Evolutionary conservation across 1,140 invertebrate species (phyloP).

Genomic region (Phymastichus coffea): DNA sequence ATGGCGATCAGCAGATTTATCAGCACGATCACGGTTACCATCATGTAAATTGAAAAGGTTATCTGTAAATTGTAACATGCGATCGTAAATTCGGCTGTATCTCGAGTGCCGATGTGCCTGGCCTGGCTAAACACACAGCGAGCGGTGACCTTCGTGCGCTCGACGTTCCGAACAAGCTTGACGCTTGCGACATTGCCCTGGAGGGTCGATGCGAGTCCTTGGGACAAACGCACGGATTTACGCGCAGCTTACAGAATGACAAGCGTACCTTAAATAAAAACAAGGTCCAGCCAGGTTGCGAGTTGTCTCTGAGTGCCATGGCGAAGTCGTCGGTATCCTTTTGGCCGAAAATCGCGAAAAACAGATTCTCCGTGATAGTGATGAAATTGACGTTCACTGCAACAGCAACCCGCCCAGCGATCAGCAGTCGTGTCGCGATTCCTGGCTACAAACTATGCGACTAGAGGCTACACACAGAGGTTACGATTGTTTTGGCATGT

Average conservation of each 20-base stretch:
- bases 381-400: conserved; percentile 84
- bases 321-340: conserved; percentile 82
- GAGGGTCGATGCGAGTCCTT: no score
- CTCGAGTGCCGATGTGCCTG: background rate
- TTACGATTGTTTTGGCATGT: no score
- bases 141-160: no score
- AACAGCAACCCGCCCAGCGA: no score
- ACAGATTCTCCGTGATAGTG: conserved; percentile 93
- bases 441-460: no score
- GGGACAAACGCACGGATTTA: no score
- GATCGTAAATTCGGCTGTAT: background rate
- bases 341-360: conserved; percentile 98
- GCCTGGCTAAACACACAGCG: no score
- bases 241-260: no score
- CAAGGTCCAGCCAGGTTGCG: conserved; percentile 73
- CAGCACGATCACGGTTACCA: conserved; percentile 96
- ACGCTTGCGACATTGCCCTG: no score
- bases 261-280: conserved; percentile 81
- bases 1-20: conserved; percentile 99
- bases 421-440: no score
- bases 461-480: no score
- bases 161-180: no score
- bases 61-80: conserved; percentile 37
- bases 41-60: conserved; percentile 76
- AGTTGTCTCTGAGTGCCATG: conserved; percentile 46